These are phyloP conservation scores for Chelidonichthys spinosus DNA, from an alignment of 2,797 vertebrate species.

Conservation along the genomic window DNA sequence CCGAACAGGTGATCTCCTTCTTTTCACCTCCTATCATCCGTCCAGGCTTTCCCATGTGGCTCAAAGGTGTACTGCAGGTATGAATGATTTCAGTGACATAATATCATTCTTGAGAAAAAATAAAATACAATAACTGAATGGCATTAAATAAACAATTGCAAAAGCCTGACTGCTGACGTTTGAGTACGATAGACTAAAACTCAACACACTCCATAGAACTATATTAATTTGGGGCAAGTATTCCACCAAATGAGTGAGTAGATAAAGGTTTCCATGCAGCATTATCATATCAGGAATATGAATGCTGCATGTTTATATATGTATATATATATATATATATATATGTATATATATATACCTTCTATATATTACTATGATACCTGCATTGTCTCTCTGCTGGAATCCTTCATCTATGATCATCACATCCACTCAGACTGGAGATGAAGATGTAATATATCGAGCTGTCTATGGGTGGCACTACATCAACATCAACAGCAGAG, in stretches of 20 bases:
- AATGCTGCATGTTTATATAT: not conserved
- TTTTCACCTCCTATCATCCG: not conserved
- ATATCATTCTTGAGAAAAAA: too few relatives aligned
- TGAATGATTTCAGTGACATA: too few relatives aligned
- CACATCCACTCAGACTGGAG: constrained; percentile 29
- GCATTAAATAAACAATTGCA: too few relatives aligned
- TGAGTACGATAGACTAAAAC: not conserved
- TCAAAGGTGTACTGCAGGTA: too few relatives aligned
- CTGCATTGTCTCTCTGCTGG: too few relatives aligned
- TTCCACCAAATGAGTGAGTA: not conserved
- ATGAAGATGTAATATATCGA: constrained; percentile 53
- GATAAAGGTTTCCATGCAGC: too few relatives aligned
- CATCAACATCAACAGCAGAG: constrained; percentile 49
- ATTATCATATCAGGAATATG: not conserved
- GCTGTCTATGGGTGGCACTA: constrained; percentile 68
- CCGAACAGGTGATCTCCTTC: not conserved
- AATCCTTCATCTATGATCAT: not conserved
- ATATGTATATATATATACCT: too few relatives aligned
- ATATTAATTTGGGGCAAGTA: not conserved
- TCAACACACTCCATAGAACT: too few relatives aligned
- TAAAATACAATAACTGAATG: too few relatives aligned
- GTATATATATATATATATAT: too few relatives aligned
- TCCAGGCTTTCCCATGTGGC: not conserved
- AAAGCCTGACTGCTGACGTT: not conserved
- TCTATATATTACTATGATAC: too few relatives aligned